phyloP scores from a whole-genome alignment of 1,140 invertebrate genomes.

The Uloborus diversus region DNA sequence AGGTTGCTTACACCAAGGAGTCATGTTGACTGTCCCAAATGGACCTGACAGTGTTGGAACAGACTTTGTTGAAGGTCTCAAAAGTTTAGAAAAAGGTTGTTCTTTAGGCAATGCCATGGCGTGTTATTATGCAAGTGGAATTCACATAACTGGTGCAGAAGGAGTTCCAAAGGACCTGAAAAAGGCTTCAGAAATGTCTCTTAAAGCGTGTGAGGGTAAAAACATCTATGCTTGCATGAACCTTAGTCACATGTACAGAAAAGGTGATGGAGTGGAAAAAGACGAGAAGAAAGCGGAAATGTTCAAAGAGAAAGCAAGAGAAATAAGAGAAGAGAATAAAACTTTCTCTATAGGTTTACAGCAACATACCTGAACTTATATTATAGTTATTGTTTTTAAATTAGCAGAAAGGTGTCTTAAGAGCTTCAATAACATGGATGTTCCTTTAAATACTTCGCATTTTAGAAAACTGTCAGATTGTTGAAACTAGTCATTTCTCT shows the following conservation, averaged over 20 bases:
- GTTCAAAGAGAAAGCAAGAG: conserved; percentile 76
- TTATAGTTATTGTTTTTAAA: not conserved
- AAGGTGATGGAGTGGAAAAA: conserved; percentile 74
- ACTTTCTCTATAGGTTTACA: conserved; percentile 60
- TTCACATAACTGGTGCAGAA: conserved; percentile 77
- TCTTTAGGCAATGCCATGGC: conserved; percentile 73
- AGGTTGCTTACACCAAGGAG: conserved; percentile 79
- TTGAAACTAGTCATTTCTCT: no score
- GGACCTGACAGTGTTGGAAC: conserved; percentile 58
- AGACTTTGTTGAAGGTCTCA: conserved; percentile 67
- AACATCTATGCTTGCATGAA: conserved; percentile 88
- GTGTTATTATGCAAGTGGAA: conserved; percentile 82
- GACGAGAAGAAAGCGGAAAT: conserved; percentile 75
- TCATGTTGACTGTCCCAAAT: conserved; percentile 69
- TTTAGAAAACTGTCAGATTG: no score
- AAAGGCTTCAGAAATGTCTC: conserved; percentile 78
- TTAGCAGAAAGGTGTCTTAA: no score
- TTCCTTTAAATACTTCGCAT: no score
- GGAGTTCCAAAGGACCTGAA: conserved; percentile 75
- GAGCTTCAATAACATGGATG: no score
- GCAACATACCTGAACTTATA: conserved; percentile 8
- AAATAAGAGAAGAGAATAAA: conserved; percentile 75
- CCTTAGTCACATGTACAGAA: conserved; percentile 80
- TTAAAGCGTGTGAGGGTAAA: conserved; percentile 80
- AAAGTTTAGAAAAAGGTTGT: conserved; percentile 78